Conservation (phyloP, 2,113 vertebrate species). For the Gymnarchus niloticus region DNA sequence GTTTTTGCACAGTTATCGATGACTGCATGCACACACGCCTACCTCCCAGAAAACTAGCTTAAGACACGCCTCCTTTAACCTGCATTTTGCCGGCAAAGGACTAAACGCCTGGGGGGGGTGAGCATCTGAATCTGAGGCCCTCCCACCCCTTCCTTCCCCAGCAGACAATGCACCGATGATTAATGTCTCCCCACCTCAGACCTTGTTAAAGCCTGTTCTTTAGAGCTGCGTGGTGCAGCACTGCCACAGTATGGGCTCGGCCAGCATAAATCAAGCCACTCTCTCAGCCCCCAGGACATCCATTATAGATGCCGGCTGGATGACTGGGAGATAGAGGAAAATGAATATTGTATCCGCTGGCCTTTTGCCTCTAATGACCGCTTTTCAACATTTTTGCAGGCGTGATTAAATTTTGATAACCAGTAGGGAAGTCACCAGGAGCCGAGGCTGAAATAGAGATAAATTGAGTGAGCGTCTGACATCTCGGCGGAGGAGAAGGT, state of each 20-base stretch:
- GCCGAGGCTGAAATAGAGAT: constrained; percentile 79
- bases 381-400: constrained; percentile 90
- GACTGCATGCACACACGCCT: constrained; percentile 8
- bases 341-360: constrained; percentile 89
- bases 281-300: constrained; percentile 84
- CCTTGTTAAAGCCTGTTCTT: constrained; percentile 86
- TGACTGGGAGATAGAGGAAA: constrained; percentile 86
- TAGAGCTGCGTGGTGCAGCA: constrained; percentile 71
- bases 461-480: constrained; percentile 84
- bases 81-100: constrained; percentile 61
- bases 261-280: constrained; percentile 83
- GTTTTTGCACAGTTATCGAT: constrained; percentile 20
- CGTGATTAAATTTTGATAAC: constrained; percentile 91
- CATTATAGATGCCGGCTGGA: constrained; percentile 87
- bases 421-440: constrained; percentile 78
- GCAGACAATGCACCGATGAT: constrained; percentile 79
- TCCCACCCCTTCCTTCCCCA: constrained; percentile 45
- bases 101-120: constrained; percentile 75
- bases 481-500: constrained; percentile 80
- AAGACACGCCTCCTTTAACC: constrained; percentile 58
- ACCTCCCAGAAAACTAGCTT: not conserved
- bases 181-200: constrained; percentile 83
- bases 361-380: constrained; percentile 88
- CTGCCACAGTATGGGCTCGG: constrained; percentile 70
- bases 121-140: constrained; percentile 74